Conservation (phyloP, 2,888 invertebrate genomes). For the Dysmachus trigonus region DNA sequence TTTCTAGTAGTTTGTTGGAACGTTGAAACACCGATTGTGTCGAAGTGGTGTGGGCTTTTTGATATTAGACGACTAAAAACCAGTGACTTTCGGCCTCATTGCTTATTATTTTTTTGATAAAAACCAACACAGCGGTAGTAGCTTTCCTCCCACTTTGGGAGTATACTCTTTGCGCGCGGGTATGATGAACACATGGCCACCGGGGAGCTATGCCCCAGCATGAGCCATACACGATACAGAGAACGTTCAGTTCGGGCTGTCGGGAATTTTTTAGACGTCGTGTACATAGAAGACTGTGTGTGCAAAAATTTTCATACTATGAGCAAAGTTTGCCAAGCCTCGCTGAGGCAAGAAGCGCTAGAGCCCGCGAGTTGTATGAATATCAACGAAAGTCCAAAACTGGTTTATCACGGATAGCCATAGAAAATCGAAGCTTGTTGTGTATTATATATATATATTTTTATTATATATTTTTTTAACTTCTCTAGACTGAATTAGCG, state of each 20-base stretch:
- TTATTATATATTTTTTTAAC: background rate
- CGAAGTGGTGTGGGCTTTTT: background rate
- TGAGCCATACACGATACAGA: background rate
- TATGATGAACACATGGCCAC: background rate
- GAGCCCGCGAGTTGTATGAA: background rate
- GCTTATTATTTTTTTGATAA: background rate
- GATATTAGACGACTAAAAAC: background rate
- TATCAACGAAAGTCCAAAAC: conserved; percentile 4
- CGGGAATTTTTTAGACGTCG: background rate
- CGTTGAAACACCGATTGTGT: background rate
- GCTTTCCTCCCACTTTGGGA: background rate
- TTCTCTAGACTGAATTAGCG: background rate
- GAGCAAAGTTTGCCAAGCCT: background rate
- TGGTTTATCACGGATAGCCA: conserved; percentile 17
- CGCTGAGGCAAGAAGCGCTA: background rate
- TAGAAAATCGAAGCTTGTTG: background rate
- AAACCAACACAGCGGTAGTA: background rate
- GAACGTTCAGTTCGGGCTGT: background rate
- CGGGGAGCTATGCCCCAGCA: background rate
- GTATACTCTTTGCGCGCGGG: background rate
- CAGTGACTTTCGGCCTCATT: conserved; percentile 10
- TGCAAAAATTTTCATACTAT: conserved; percentile 9
- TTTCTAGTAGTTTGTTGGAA: background rate
- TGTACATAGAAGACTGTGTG: background rate
- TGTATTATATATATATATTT: background rate